Percentiles rank a stretch among this genome's conserved stretches.
phyloP scores from a whole-genome alignment of 1,140 invertebrate genomes.

The Drosophila serrata region DNA sequence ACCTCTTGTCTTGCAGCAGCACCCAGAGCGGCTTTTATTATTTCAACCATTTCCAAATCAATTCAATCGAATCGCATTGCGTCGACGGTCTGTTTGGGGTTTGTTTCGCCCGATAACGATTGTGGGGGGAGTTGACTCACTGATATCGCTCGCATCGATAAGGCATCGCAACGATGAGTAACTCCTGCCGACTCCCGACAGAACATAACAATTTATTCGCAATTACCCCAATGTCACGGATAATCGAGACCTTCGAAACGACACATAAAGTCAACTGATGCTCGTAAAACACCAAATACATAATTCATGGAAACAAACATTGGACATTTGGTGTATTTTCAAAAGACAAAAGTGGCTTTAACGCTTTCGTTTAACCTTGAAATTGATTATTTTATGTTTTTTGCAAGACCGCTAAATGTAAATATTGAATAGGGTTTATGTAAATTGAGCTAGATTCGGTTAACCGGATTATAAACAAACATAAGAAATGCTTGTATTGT shows the following conservation, averaged over 20 bases:
- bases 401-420: constrained; percentile 13
- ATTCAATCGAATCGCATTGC: constrained; percentile 29
- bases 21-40: background rate
- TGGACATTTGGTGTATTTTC: constrained; percentile 18
- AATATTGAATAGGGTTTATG: constrained; percentile 14
- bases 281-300: constrained; percentile 9
- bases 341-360: constrained; percentile 9
- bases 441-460: constrained; percentile 7
- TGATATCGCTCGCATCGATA: constrained; percentile 27
- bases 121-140: constrained; percentile 14
- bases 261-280: constrained; percentile 4
- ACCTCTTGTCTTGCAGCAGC: constrained; percentile 6
- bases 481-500: background rate
- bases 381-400: constrained; percentile 20
- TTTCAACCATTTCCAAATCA: constrained; percentile 27
- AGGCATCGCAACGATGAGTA: constrained; percentile 28
- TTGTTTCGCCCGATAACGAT: constrained; percentile 24
- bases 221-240: constrained; percentile 22
- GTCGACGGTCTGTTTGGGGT: constrained; percentile 35
- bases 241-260: background rate
- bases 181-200: background rate
- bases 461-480: background rate
- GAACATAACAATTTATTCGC: constrained; percentile 15
- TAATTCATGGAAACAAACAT: constrained; percentile 6
- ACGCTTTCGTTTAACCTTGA: constrained; percentile 34